Evolutionary conservation across 2,797 vertebrate species (phyloP), one percentile per base, ranked within the genome.

Genomic region (Artibeus jamaicensis): DNA sequence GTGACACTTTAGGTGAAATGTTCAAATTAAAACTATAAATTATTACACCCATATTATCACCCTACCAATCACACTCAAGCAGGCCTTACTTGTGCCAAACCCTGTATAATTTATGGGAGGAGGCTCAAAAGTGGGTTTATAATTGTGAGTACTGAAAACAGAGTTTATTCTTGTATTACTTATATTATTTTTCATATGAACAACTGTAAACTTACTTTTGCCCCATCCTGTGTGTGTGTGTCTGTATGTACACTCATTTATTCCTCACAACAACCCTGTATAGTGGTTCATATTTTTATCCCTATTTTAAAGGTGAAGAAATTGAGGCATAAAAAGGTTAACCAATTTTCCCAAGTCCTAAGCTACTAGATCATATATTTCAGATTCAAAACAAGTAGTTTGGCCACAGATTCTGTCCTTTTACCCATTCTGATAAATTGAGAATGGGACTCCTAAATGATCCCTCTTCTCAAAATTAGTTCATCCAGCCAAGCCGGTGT

Each of bases 391-490:
- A 53, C 34, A 77, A 57, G 32, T 22, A 82, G 48, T 77, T 78
- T 67, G 32, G 44, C 24, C 21, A 46, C 39, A 94, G 76, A 74
- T 48, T 94, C 8, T 94, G 3, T 81, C 34, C 29, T 81, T 18
- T 77, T 82, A 90, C 46, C 14, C 39, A 87, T 0, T 39, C 67
- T 34, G 29, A 84, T 79, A 78, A 95, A 93, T 50, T 53, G 32
- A 94, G 46, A 85, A 57, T 9, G 16, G 29, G 9, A 87, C 4
- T 96, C 9, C 48, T 86, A 81, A 89, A 78, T 55, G 18, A 24
- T 70, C 22, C 18, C 65, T 32, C 34, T 88, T 94, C 71, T 87
- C 67, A 88, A 96, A 96, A 96, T 71, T n/a, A 82, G 8, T 95
- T 77, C 11, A 89, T 16, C 71, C 55, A 90, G 8, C 24, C 57